Base-by-base conservation (phyloP, 2,797 vertebrate genomes). In the Phrynocephalus guinanensis region DNA sequence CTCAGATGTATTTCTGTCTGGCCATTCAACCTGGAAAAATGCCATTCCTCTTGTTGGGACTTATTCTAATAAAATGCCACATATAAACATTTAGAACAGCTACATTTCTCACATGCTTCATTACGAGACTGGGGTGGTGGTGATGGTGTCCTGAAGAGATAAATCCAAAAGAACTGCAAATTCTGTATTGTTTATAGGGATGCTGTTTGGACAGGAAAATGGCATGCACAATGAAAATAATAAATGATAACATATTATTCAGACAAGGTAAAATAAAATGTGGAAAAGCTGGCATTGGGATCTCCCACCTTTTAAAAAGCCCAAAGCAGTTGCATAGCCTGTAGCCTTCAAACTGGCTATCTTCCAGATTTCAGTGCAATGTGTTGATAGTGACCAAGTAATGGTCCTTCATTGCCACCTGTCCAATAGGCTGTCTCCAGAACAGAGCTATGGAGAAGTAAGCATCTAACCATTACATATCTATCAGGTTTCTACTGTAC, bases 381-480 rank as follows among this genome's bases (percentile, higher is more conserved):
- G 33, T 76, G 18, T 24, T 44, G 8, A 24, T 5, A 79, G 3
- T 68, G 66, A 28, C 44, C 30, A 78, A 90, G 87, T 92, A 93
- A 89, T 86, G 84, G 82, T 48, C 89, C 86, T 30, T 50, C 44
- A 78, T 90, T 84, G 78, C 83, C 56, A 86, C 89, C 0, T 0
- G 75, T 33, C 63, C 63, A 68, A 16, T 72, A n/a, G 48, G 44
- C 11, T 91, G 90, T 88, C 91, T 83, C 88, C 90, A 91, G 92
- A 87, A 88, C 28, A 71, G 79, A 93, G 13, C 50, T 52, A 52
- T 52, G 50, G 50, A 52, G 50, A 52, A 52, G 50, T 52, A 52
- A 38, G 50, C 50, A 11, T 52, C 7, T 52, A 52, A 8, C 50
- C 50, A 52, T 52, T 52, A 52, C 6, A 52, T 52, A 52, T 52